Conservation (phyloP, 2,797 vertebrate species). For the Crypturellus tataupa region DNA sequence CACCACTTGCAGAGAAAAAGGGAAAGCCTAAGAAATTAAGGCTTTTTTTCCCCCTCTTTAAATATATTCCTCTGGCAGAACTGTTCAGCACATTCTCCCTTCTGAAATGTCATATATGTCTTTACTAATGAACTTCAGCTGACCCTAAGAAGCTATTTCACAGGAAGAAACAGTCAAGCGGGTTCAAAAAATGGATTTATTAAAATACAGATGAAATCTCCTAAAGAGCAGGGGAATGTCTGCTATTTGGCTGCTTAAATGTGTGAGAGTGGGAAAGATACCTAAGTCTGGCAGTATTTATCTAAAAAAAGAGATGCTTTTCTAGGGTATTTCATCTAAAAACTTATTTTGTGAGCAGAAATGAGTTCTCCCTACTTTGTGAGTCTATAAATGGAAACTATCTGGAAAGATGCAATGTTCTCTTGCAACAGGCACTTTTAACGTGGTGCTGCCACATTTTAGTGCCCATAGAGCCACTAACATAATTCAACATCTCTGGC, state of each 20-base stretch:
- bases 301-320: neutral
- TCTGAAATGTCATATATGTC: neutral
- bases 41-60: neutral
- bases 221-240: neutral
- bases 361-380: constrained; percentile 1
- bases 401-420: neutral
- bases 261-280: neutral
- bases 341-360: constrained; percentile 2
- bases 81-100: neutral
- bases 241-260: neutral
- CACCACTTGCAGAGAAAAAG: neutral
- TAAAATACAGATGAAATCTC: neutral
- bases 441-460: neutral
- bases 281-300: neutral
- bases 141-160: neutral
- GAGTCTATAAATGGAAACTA: neutral
- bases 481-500: neutral
- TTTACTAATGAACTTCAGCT: constrained; percentile 9
- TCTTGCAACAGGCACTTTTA: neutral
- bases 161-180: neutral
- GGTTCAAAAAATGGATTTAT: neutral
- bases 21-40: neutral
- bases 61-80: neutral
- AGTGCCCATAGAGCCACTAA: neutral
- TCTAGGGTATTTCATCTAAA: neutral